A percentile compares a stretch with the other conserved stretches of the same genome.
phyloP scores from a whole-genome alignment of 2,888 invertebrate genomes.

The Lydus trimaculatus region DNA sequence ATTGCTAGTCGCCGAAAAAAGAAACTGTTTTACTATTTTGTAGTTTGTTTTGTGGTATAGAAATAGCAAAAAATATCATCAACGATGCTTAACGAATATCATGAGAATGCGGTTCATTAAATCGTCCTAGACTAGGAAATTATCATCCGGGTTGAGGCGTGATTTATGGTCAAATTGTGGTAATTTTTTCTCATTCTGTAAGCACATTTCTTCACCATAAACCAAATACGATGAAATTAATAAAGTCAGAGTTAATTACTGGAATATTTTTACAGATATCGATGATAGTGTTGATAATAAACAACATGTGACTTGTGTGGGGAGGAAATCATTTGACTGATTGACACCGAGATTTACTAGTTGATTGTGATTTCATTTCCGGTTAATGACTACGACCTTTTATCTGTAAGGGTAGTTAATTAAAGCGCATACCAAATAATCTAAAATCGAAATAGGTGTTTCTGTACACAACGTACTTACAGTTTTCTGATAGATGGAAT shows the following conservation, averaged over 20 bases:
- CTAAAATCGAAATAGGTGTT: conserved; percentile 27
- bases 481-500: conserved; percentile 18
- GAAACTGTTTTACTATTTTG: background rate
- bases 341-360: background rate
- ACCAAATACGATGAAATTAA: background rate
- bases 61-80: conserved; percentile 15
- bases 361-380: background rate
- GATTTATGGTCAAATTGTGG: background rate
- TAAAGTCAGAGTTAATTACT: conserved; percentile 15
- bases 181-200: background rate
- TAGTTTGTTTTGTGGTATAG: background rate
- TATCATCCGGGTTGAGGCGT: conserved; percentile 21
- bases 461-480: conserved; percentile 20
- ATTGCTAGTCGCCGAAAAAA: background rate
- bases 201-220: background rate
- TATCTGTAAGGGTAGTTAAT: conserved; percentile 31
- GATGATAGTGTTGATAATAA: background rate
- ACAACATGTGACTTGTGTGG: no score
- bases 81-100: conserved; percentile 36
- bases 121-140: conserved; percentile 26
- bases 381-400: conserved; percentile 11
- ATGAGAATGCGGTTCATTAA: conserved; percentile 36
- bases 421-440: conserved; percentile 30
- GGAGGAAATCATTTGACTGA: background rate
- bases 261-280: conserved; percentile 16